These are phyloP conservation scores for Rhinopomastus cyanomelas DNA, from an alignment of 2,113 vertebrate species.

Conservation along the genomic window DNA sequence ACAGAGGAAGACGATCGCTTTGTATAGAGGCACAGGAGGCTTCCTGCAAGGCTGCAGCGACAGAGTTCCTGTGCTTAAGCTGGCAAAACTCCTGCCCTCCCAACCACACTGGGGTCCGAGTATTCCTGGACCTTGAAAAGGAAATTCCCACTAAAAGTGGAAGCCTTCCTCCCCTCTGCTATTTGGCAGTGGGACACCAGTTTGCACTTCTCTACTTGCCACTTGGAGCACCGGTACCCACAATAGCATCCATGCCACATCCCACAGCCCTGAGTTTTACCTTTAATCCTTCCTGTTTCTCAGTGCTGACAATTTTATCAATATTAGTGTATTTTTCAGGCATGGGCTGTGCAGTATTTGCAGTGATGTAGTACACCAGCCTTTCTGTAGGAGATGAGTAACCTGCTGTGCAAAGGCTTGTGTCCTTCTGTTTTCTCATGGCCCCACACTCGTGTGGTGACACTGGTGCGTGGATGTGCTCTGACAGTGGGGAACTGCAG, in stretches of 20 bases:
- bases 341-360: background rate
- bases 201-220: background rate
- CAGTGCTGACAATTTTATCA: background rate
- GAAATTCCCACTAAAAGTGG: background rate
- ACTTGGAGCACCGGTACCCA: background rate
- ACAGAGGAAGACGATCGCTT: background rate
- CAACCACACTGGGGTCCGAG: background rate
- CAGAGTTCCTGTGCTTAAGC: background rate
- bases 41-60: background rate
- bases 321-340: background rate
- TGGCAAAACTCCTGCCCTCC: background rate
- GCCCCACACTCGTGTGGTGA: background rate
- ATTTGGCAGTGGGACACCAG: background rate
- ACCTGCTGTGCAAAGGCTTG: background rate
- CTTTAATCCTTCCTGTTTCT: background rate
- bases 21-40: background rate
- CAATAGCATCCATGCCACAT: rapidly evolving
- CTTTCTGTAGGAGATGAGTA: background rate
- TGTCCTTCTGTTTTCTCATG: background rate
- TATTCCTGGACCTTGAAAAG: background rate
- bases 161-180: background rate
- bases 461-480: background rate
- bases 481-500: background rate
- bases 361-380: background rate
- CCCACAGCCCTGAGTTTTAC: background rate